phyloP scores from a whole-genome alignment of 2,797 vertebrate species.

The Nasua narica region DNA sequence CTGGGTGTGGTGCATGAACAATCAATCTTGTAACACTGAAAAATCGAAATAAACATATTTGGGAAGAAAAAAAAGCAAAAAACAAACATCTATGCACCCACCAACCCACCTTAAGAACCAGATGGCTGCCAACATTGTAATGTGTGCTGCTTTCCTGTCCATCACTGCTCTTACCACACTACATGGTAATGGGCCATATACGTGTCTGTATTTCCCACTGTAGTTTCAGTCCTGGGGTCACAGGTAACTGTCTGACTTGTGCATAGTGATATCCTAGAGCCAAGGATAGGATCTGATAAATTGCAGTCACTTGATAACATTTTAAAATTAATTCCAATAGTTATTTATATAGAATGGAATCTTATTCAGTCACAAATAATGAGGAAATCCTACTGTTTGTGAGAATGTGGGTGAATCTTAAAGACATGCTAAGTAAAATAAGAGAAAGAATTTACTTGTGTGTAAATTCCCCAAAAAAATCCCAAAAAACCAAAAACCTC shows the following conservation, averaged over 20 bases:
- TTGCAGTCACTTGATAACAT: not conserved
- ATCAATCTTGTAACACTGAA: too few relatives aligned
- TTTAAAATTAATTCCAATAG: constrained; percentile 6
- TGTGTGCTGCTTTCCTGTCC: not conserved
- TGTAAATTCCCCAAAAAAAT: not conserved
- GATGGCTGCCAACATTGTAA: not conserved
- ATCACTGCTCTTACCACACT: not conserved
- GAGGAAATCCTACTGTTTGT: not conserved
- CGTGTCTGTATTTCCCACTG: not conserved
- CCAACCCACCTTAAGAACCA: not conserved
- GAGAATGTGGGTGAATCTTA: not conserved
- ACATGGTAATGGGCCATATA: not conserved
- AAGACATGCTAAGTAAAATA: not conserved
- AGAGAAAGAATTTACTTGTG: not conserved
- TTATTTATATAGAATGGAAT: not conserved
- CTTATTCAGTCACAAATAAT: not conserved
- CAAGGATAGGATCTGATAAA: not conserved
- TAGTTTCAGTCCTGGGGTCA: not conserved
- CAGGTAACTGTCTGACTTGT: not conserved
- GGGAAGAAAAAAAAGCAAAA: not conserved
- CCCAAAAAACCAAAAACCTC: not conserved
- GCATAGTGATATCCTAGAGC: not conserved
- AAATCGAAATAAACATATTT: too few relatives aligned
- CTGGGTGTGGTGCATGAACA: too few relatives aligned
- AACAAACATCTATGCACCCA: not conserved